phyloP scores from a whole-genome alignment of 2,797 vertebrate species.

The Myotis myotis region DNA sequence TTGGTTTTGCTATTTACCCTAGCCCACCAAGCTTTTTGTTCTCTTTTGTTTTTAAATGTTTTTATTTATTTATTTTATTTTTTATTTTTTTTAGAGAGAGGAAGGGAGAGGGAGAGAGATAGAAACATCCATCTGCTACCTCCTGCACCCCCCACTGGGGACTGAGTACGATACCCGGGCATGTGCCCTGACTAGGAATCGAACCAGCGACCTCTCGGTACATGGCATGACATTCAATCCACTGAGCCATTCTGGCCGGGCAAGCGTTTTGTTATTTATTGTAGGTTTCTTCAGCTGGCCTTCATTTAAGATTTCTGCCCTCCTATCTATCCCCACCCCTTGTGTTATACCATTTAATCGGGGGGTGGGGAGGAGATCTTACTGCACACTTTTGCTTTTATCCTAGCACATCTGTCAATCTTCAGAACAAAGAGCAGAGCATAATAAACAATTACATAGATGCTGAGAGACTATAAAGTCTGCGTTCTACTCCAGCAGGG shows the following conservation, averaged over 20 bases:
- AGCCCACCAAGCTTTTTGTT: background rate
- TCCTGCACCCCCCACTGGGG: too few species aligned
- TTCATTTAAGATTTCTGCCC: background rate
- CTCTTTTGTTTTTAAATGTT: too few species aligned
- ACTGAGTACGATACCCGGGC: too few species aligned
- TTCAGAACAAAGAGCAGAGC: slow-evolving; percentile 35
- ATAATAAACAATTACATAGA: background rate
- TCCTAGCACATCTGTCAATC: background rate
- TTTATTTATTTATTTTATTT: too few species aligned
- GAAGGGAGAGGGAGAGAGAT: too few species aligned
- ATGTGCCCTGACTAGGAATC: too few species aligned
- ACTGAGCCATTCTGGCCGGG: too few species aligned
- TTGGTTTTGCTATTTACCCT: background rate
- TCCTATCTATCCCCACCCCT: background rate
- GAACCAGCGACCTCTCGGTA: too few species aligned
- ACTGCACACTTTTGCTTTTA: slow-evolving; percentile 7
- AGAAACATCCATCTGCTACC: too few species aligned
- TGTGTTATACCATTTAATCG: background rate
- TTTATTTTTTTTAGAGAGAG: too few species aligned
- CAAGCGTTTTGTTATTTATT: background rate
- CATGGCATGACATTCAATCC: too few species aligned
- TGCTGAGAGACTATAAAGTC: slow-evolving; percentile 43
- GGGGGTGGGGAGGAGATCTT: background rate
- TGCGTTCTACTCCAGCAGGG: background rate
- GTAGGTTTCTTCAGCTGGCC: background rate